Conservation (phyloP, 30 jellyfish, hydroid and myxozoan species). For the Hydractinia symbiolongicarpus region DNA sequence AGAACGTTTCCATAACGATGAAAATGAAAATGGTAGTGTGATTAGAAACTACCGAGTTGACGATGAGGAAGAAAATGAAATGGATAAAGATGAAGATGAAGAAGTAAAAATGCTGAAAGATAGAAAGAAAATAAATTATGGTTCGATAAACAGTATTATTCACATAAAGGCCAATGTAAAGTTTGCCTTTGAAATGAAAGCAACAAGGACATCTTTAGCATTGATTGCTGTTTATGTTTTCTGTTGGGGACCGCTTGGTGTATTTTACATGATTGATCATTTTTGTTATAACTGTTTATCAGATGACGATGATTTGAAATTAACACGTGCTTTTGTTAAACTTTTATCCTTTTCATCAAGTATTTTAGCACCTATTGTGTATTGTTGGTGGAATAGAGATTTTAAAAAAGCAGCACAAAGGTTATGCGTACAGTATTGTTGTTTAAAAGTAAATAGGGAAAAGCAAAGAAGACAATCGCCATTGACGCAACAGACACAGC, state of each 20-base stretch:
- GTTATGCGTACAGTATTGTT: background rate
- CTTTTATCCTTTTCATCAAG: conserved; percentile 20
- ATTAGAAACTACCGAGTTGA: background rate
- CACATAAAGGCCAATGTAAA: conserved; percentile 1
- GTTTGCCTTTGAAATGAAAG: conserved; percentile 19
- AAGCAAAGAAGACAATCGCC: too few species aligned
- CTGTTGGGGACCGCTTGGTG: conserved; percentile 33
- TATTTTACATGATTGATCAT: conserved; percentile 29
- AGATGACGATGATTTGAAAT: background rate
- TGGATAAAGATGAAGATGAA: background rate
- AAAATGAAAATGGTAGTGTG: background rate
- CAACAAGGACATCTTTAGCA: conserved; percentile 21
- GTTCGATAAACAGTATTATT: background rate
- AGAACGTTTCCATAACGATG: background rate
- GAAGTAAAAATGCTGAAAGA: background rate
- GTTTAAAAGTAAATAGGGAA: background rate
- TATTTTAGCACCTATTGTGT: conserved; percentile 23
- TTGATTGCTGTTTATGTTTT: conserved; percentile 4
- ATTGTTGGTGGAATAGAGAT: conserved; percentile 39
- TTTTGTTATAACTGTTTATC: conserved; percentile 31
- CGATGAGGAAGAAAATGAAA: background rate
- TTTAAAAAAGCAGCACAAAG: conserved; percentile 10
- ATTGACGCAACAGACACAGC: too few species aligned
- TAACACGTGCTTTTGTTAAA: conserved; percentile 9
- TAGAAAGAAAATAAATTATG: background rate